These are phyloP conservation scores for Caretta caretta DNA, from an alignment of 2,113 vertebrate species.

Conservation along the genomic window DNA sequence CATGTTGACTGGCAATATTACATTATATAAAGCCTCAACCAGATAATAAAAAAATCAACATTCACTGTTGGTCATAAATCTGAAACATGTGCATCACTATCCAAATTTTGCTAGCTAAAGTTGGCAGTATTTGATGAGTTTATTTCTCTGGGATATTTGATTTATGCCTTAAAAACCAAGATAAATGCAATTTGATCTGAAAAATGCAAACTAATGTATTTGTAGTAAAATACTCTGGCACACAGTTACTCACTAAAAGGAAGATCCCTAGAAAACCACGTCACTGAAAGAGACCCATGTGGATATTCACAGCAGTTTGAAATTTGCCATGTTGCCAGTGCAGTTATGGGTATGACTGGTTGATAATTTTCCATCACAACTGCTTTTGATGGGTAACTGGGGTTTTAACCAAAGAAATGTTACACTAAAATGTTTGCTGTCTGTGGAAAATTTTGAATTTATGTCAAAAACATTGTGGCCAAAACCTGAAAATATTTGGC, in stretches of 20 bases:
- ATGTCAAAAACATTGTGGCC: not conserved
- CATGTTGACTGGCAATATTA: conserved; percentile 43
- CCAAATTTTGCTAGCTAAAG: conserved; percentile 58
- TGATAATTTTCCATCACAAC: conserved; percentile 40
- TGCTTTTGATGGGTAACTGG: conserved; percentile 8
- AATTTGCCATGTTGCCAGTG: not conserved
- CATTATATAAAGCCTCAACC: conserved; percentile 53
- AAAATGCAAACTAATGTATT: conserved; percentile 54
- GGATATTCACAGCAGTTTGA: conserved; percentile 24
- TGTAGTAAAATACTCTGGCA: conserved; percentile 59
- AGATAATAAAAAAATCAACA: conserved; percentile 42
- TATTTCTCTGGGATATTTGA: conserved; percentile 66
- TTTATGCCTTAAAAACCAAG: conserved; percentile 64
- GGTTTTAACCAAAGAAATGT: conserved; percentile 4
- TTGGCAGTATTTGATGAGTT: conserved; percentile 56
- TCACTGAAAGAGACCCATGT: conserved; percentile 32
- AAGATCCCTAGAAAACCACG: conserved; percentile 47
- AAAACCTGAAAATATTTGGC: not conserved
- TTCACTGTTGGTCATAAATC: conserved; percentile 44
- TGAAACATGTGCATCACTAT: conserved; percentile 55
- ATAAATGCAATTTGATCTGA: conserved; percentile 59
- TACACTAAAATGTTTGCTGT: not conserved
- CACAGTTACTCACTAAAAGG: conserved; percentile 42
- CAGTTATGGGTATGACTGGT: not conserved
- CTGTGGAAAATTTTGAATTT: not conserved